Conservation (phyloP, 1,140 invertebrate genomes). For the Dolichoris vasculosae region DNA sequence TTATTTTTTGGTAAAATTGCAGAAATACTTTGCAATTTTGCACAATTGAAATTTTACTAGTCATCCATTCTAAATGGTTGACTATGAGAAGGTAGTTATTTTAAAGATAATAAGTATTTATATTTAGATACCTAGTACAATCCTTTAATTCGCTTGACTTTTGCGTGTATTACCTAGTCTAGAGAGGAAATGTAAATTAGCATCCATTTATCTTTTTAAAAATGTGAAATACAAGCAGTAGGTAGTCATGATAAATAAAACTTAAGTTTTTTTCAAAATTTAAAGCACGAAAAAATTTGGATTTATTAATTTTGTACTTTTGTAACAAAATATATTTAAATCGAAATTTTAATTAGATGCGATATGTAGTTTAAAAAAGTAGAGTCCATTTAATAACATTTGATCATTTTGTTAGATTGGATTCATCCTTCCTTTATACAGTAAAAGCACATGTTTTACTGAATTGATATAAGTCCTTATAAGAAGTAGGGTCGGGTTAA, state of each 20-base stretch:
- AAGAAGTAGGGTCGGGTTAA: background rate
- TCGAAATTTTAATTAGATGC: background rate
- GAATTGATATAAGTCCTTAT: background rate
- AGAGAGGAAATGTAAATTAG: background rate
- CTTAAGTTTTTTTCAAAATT: background rate
- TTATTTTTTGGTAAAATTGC: background rate
- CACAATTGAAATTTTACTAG: background rate
- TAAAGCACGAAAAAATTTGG: background rate
- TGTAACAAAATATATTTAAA: background rate
- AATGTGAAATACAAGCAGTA: background rate
- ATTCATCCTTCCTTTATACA: background rate
- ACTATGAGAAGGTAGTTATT: background rate
- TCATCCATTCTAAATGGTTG: background rate
- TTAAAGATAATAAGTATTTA: background rate
- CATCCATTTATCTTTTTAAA: background rate
- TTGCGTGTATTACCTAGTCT: conserved; percentile 9
- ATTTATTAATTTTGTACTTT: background rate
- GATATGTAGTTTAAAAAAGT: background rate
- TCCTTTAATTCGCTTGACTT: background rate
- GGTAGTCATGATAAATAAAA: background rate
- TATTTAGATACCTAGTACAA: background rate
- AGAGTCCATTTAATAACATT: background rate
- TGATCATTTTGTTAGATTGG: background rate
- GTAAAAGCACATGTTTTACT: background rate
- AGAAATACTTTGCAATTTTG: background rate